Percentiles rank a stretch among this genome's conserved stretches.
These are phyloP conservation scores for Xenopus tropicalis DNA, from an alignment of 2,113 vertebrate genomes.

Conservation along the genomic window UCB_Xtro_10.0 CM004447.2:107140001-107140500, in stretches of 20 bases:
- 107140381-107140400: constrained; percentile 21
- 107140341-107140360: constrained; percentile 44
- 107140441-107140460: background rate
- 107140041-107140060: background rate
- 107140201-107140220: constrained; percentile 54
- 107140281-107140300: constrained; percentile 51
- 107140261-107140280: constrained; percentile 56
- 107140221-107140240: constrained; percentile 49
- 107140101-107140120: constrained; percentile 44
- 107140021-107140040: constrained; percentile 29
- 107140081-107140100: constrained; percentile 43
- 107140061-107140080: constrained; percentile 22
- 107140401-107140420: background rate
- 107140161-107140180: constrained; percentile 47
- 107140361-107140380: background rate
- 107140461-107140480: background rate
- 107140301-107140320: constrained; percentile 49
- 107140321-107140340: constrained; percentile 40
- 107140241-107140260: constrained; percentile 53
- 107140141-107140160: constrained; percentile 55
- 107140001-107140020: too few relatives aligned
- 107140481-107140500: background rate
- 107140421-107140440: background rate
- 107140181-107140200: constrained; percentile 48
- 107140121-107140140: constrained; percentile 39